Evolutionary conservation across 2,888 invertebrate species (phyloP), one percentile per base, ranked within the genome.

Genomic region (Noctua fimbriata): DNA sequence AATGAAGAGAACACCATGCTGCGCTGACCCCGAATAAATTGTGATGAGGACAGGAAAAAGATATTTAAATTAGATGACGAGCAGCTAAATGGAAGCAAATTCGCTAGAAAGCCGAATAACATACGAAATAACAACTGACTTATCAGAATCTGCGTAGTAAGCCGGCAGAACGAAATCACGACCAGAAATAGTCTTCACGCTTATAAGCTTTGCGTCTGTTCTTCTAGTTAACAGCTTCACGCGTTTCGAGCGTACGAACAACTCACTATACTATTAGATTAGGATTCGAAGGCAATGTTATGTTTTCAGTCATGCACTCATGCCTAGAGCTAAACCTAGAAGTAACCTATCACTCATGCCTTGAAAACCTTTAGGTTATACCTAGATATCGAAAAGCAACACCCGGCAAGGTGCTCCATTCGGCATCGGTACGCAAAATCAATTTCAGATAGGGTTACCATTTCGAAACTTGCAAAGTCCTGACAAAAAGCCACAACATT

Each of bases 141-240:
- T 73, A 70, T 72, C 44, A 73, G 44, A 76, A 70, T 44, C 32
- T 36, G 44, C 69, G 49, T 58, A 70, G 28, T 84, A 71, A 82
- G 66, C 66, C 69, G 70, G 32, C 66, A 70, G 65, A 79, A 76
- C 83, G 75, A 83, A 84, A 75, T 78, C 74, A 75, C 66, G 63
- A 78, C 79, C 52, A 67, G 78, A 84, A 84, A 78, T 76, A 81
- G 86, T 86, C 52, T 86, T 86, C 78, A 81, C 74, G 84, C 78
- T 73, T 69, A 66, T 73, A 76, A 74, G 73, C 66, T 70, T 63
- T 78, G 69, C 78, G 78, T 76, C 73, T 87, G 76, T 77, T 78
- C 85, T 81, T 76, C 55, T 67, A 73, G 73, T 76, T 80, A 80
- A 84, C 74, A 73, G 72, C 76, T 84, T 81, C 72, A 84, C 74